These are phyloP conservation scores for Cheumatopsyche charites DNA, from an alignment of 1,140 invertebrate species.

Conservation along the genomic window DNA sequence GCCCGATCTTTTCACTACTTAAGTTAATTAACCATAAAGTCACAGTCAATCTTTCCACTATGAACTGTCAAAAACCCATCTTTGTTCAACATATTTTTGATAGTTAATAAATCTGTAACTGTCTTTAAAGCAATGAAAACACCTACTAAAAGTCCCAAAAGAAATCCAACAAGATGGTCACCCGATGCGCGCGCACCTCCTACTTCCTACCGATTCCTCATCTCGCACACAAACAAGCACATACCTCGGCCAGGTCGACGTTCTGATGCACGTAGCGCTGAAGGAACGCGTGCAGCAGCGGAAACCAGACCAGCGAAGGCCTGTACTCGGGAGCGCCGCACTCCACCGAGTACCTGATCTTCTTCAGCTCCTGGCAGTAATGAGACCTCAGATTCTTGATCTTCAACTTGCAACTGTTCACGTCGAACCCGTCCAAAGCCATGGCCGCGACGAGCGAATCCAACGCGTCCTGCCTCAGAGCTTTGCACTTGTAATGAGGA, in stretches of 20 bases:
- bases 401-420: slow-evolving; percentile 45
- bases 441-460: slow-evolving; percentile 39
- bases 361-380: slow-evolving; percentile 49
- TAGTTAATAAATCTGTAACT: too few relatives aligned
- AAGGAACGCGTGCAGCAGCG: slow-evolving; percentile 31
- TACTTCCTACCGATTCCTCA: too few relatives aligned
- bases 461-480: slow-evolving; percentile 32
- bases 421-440: slow-evolving; percentile 42
- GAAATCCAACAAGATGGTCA: too few relatives aligned
- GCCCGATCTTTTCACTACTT: too few relatives aligned
- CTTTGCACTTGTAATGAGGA: slow-evolving; percentile 44
- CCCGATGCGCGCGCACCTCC: too few relatives aligned
- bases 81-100: too few relatives aligned
- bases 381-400: slow-evolving; percentile 49
- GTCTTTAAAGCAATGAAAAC: too few relatives aligned
- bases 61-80: too few relatives aligned
- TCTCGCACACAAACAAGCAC: neutral
- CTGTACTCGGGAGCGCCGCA: neutral
- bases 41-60: too few relatives aligned
- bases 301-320: slow-evolving; percentile 32
- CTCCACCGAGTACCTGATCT: slow-evolving; percentile 34
- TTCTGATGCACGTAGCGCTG: slow-evolving; percentile 27
- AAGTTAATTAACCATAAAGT: too few relatives aligned
- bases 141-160: too few relatives aligned
- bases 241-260: slow-evolving; percentile 14